phyloP scores from a whole-genome alignment of 2,113 vertebrate species.

The Pimephales promelas region DNA sequence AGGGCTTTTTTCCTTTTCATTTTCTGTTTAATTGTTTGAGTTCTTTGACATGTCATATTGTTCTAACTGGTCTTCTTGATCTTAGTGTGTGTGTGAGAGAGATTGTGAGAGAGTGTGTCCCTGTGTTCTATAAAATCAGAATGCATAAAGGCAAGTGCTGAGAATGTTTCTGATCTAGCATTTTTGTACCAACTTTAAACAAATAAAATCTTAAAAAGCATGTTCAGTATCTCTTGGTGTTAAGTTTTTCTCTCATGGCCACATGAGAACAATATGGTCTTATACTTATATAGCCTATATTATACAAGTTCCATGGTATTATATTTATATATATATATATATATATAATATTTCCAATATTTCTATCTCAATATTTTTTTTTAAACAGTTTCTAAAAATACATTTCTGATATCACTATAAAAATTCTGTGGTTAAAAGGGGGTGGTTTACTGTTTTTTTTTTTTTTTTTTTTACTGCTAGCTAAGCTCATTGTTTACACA shows the following conservation, averaged over 20 bases:
- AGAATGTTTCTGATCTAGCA: constrained; percentile 72
- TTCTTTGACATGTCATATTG: constrained; percentile 62
- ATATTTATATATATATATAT: no score
- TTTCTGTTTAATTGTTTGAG: constrained; percentile 50
- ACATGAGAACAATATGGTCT: not conserved
- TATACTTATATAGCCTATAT: not conserved
- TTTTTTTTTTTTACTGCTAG: no score
- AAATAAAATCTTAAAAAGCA: constrained; percentile 73
- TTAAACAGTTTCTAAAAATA: not conserved
- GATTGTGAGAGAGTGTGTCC: constrained; percentile 7
- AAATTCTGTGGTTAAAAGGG: no score
- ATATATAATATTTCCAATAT: no score
- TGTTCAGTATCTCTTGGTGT: constrained; percentile 11
- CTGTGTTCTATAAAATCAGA: constrained; percentile 55
- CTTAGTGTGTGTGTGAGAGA: constrained; percentile 18
- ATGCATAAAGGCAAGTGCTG: constrained; percentile 67
- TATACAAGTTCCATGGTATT: no score
- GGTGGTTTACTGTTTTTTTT: no score
- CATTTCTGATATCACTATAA: not conserved
- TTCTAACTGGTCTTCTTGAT: constrained; percentile 47
- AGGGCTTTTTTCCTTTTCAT: constrained; percentile 51
- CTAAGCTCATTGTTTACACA: no score
- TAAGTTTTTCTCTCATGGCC: not conserved
- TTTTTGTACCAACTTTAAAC: constrained; percentile 82
- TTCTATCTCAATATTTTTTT: not conserved